Evolutionary conservation across 2,797 vertebrate genomes (phyloP), one percentile per base, ranked within the genome.

Genomic region (Todus mexicanus): DNA sequence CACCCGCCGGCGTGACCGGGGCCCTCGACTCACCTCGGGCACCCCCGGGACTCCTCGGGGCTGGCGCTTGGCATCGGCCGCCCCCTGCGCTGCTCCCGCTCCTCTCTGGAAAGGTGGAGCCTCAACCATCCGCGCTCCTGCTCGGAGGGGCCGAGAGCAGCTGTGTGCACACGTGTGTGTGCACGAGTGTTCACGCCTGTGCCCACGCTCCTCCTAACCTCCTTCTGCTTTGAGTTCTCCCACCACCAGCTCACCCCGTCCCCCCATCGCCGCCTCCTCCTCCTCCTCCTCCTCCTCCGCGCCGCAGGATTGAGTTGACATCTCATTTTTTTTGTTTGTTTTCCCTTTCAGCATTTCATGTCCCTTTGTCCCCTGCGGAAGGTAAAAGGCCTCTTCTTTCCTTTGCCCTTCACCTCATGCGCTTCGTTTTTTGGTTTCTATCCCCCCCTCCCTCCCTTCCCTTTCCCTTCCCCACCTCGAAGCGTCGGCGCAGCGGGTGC

Each of bases 361-460:
- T 98, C 97, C 98, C 98, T 79, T 98, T 99, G 98, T 99, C 99
- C 91, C 98, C 98, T 50, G 97, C 97, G 14, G 98, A 99, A 99
- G 99, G 99, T 99, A 99, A 97, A 97, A 93, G 69, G 12, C 57
- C 82, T 87, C 20, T 76, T 48, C 53, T 38, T 40, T 15, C 53
- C 29, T 64, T 64, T 45, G 12, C 40, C 51, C 35, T 40, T 60
- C 33, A n/a, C 78, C 93, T 92, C 10, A 26, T 45, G 27, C 18
- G 29, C 47, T 68, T 31, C 2, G 7, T 73, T 74, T 64, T 70
- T 37, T 50, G 25, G 8, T 50, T 48, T 48, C 7, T 48, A 8
- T 42, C 3, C 2, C 45, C 40, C 35, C 23, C 10, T 1, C 25
- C 71, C 47, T 38, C 53, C 43, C 7, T n/a, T n/a, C n/a, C n/a